Base-by-base conservation (phyloP, 1,140 invertebrate species). In the Scaptodrosophila lebanonensis region DNA sequence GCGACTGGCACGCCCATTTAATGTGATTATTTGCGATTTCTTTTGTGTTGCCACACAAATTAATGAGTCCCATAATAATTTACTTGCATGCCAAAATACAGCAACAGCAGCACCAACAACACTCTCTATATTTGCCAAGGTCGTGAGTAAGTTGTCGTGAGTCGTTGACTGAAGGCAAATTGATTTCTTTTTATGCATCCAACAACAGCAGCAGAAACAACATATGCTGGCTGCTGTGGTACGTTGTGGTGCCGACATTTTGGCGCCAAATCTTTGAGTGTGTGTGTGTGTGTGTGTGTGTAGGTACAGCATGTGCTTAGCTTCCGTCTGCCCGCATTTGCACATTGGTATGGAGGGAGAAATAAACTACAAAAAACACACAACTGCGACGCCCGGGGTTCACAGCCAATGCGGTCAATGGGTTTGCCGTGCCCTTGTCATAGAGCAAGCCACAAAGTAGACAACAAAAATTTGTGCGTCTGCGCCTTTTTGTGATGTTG, bases 321-420 rank as follows among this genome's bases (percentile, higher is more conserved):
- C 44, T 16, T 32, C 48, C 40, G 8, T 33, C 32, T 33, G 3
- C 5, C 32, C n/a, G n/a, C n/a, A n/a, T 54, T 38, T 54, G 22
- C 30, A 56, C 60, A 58, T 79, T 82, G 69, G 69, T 69, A 79
- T 82, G 69, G 51, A 64, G 69, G 58, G 82, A 68, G 72, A 77
- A 82, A 66, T 33, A 3, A 33, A 3, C 8, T 8, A 8, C 5
- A 57, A 79, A 68, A 77, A 72, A 77, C 79, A 77, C 79, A 79
- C 72, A 50, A 62, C 36, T 44, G 45, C 17, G 57, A 43, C 33
- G 32, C 43, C 33, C 29, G 39, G 59, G 39, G 45, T 33, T 30
- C 27, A 40, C 39, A 18, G 36, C 32, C 35, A 35, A 45, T 66
- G 56, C 49, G 57, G 66, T 66, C 66, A 76, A 66, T 62, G 61